Evolutionary conservation across 2,888 invertebrate species (phyloP), one percentile per base, ranked within the genome.

Genomic region (Yponomeuta plumbellus): DNA sequence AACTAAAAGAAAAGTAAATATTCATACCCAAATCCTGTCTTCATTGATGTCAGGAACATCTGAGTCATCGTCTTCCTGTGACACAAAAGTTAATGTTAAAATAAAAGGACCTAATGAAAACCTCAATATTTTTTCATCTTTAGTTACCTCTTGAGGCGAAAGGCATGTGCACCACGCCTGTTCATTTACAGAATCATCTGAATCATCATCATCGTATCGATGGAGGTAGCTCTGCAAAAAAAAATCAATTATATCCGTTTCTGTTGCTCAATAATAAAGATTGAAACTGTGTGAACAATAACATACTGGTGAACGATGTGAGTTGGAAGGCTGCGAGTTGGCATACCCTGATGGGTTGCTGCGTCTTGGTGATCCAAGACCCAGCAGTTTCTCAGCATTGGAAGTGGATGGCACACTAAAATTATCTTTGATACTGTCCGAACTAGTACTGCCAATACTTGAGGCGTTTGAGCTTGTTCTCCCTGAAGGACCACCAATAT

Each of bases 141-240:
- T 13, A 62, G 44, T 69, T 70, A 88, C 90, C 81, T 88, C 89
- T 69, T 87, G 88, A 0, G 89, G 86, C 1, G 91, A 89, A 0
- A 89, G 76, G 72, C 91, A 91, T 1, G 89, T 91, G 71, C 91
- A 91, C 80, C 84, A 86, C 0, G 83, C 73, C 62, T 87, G 86
- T 67, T 86, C 88, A 56, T 79, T 77, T 20, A 77, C 74, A 20
- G 88, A 91, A 13, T 88, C 86, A n/a, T 88, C 89, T 0, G 88
- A 89, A 70, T 90, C 89, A 23, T 88, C 86, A 57, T 88, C 85
- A 0, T 77, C 83, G 66, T 80, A 87, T 64, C 76, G 75, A 44
- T 72, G 71, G 75, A 74, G 75, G 70, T 82, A 88, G 68, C 74
- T 79, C 89, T 90, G 75, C 56, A 82, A 79, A 62, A 75, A 11